These are phyloP conservation scores for Drosophila macrospina DNA, from an alignment of 2,888 invertebrate species.

Conservation along the genomic window DNA sequence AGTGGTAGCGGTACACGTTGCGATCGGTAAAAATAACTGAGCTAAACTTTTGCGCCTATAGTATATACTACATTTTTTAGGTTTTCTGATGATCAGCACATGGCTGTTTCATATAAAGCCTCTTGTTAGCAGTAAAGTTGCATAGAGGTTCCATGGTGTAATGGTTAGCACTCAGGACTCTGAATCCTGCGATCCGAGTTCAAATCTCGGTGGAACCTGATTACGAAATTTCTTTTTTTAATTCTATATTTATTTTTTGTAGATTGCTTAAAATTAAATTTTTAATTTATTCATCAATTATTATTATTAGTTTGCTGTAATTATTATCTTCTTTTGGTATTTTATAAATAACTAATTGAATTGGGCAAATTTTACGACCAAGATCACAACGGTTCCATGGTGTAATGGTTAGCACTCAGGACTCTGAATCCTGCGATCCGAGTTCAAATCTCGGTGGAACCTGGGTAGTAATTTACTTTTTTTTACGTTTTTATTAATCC, in stretches of 20 bases:
- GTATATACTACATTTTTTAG: background rate
- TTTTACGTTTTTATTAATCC: constrained; percentile 3
- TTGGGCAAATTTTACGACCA: background rate
- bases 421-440: constrained; percentile 86
- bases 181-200: constrained; percentile 86
- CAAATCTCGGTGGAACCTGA: constrained; percentile 86
- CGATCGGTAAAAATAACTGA: background rate
- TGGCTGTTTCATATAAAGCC: constrained; percentile 18
- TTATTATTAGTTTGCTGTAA: background rate
- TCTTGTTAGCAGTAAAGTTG: accelerated
- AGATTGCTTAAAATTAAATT: background rate
- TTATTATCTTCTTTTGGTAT: background rate
- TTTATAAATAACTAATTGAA: background rate
- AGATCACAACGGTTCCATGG: constrained; percentile 85
- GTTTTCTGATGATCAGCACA: background rate
- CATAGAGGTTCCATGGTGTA: constrained; percentile 86
- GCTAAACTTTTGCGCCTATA: background rate
- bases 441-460: constrained; percentile 86
- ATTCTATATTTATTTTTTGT: background rate
- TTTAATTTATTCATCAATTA: too few species aligned
- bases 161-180: constrained; percentile 87
- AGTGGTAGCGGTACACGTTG: too few species aligned
- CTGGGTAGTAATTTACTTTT: constrained; percentile 49
- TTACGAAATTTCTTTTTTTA: background rate
- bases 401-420: constrained; percentile 87